Base-by-base conservation (phyloP, 2,888 invertebrate genomes). In the Merodon equestris region DNA sequence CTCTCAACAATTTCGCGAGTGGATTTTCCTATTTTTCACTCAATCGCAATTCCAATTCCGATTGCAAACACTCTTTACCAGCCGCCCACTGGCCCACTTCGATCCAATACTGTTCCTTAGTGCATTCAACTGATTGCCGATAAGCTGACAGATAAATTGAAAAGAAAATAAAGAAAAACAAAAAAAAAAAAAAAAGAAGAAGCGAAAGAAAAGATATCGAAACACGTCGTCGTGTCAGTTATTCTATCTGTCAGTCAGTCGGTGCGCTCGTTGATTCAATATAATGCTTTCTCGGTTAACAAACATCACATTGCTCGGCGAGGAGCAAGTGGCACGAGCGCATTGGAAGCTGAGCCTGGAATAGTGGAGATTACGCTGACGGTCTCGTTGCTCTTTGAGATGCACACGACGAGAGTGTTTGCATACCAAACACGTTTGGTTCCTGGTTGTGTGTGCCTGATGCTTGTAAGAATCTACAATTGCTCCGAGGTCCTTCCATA, bases 231-330 rank as follows among this genome's bases (percentile, higher is more conserved):
- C 57, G 50, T 70, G 79, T 70, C 64, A 56, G 79, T 74, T 79
- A 70, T 79, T 79, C 58, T 64, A 73, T 64, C 73, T 79, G 77
- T 72, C 77, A 77, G 77, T 77, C 79, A 73, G 77, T 71, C 76
- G 63, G 68, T 54, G 12, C 47, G 60, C 48, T 60, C 64, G 70
- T 79, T 79, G 68, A 79, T 74, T 79, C 74, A 74, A 79, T 79
- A 73, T 75, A 63, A 60, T 56, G 74, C 63, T 64, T 56, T 54
- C 79, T 66, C 19, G 56, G 68, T 60, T 74, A 70, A 74, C 79
- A 79, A 70, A 70, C 70, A 73, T 48, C 53, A 56, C 68, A 74
- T 50, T 51, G 51, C 40, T 54, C n/a, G 15, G 42, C 27, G 27
- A 2, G 27, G 2, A 40, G 12, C n/a, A n/a, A 40, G 40, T n/a